Percentiles rank a stretch among this genome's conserved stretches.
Conservation (phyloP, 2,113 vertebrate genomes). For the Callithrix jacchus region DNA sequence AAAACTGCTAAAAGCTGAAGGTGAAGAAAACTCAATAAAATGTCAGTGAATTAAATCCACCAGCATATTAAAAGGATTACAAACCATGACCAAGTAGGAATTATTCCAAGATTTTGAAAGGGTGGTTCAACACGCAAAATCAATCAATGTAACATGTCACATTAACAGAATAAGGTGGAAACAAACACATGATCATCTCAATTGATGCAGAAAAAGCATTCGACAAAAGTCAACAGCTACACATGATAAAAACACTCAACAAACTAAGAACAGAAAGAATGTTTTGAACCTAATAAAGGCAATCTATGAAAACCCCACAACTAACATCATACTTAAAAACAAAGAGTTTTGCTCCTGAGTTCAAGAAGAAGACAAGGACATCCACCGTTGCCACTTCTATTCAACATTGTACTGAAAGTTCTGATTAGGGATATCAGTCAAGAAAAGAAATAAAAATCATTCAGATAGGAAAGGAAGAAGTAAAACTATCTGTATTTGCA, state of each 20-base stretch:
- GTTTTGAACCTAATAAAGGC: not conserved
- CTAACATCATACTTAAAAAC: not conserved
- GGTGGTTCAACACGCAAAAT: not conserved
- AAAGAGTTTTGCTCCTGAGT: not conserved
- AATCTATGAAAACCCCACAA: not conserved
- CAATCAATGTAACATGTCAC: not conserved
- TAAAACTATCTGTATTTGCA: not conserved
- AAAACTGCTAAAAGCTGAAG: not conserved
- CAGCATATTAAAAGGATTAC: not conserved
- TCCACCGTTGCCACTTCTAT: not conserved
- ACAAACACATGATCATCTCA: not conserved
- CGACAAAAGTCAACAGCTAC: not conserved
- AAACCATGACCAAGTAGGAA: not conserved
- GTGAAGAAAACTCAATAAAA: not conserved
- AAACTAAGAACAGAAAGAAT: not conserved
- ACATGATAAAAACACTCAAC: not conserved
- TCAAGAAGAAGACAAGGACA: not conserved
- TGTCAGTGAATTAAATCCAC: not conserved
- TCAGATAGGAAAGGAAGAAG: not conserved
- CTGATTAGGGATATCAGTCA: not conserved
- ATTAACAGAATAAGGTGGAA: not conserved
- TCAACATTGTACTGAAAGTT: not conserved
- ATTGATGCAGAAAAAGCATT: not conserved
- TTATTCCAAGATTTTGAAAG: not conserved
- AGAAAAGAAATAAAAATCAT: not conserved